Conservation (phyloP, 2,888 invertebrate genomes). For the Stenotaenia linearis region DNA sequence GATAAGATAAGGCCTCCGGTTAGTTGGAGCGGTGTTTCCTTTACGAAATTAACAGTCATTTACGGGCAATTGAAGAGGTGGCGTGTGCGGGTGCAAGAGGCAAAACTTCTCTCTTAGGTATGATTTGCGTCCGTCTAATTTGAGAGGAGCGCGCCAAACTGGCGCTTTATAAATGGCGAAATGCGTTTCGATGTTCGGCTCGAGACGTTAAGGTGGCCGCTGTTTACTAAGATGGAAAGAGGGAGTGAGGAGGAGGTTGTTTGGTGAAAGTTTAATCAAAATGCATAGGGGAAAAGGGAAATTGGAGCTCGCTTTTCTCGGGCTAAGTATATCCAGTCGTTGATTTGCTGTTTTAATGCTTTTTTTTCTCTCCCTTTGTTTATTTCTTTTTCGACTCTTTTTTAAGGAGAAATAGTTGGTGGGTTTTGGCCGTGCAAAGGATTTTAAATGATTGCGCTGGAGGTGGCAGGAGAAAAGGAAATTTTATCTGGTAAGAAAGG, state of each 20-base stretch:
- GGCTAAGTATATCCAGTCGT: background rate
- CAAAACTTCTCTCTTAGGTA: constrained; percentile 3
- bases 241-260: background rate
- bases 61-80: constrained; percentile 16
- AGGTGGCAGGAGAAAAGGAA: background rate
- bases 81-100: background rate
- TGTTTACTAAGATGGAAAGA: background rate
- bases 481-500: constrained; percentile 2
- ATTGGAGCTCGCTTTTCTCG: background rate
- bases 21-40: constrained; percentile 9
- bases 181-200: background rate
- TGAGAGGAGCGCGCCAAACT: background rate
- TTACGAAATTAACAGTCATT: constrained; percentile 21
- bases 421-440: background rate
- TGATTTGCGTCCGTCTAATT: constrained; percentile 16
- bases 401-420: background rate
- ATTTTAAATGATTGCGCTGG: background rate
- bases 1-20: constrained; percentile 19
- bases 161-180: background rate
- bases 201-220: background rate
- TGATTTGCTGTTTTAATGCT: background rate
- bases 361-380: too few species aligned
- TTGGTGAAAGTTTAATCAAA: background rate
- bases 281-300: background rate
- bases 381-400: background rate